Conservation (phyloP, 37 sponge, comb jelly and placozoan genomes). For the Aphrocallistes beatrix region DNA sequence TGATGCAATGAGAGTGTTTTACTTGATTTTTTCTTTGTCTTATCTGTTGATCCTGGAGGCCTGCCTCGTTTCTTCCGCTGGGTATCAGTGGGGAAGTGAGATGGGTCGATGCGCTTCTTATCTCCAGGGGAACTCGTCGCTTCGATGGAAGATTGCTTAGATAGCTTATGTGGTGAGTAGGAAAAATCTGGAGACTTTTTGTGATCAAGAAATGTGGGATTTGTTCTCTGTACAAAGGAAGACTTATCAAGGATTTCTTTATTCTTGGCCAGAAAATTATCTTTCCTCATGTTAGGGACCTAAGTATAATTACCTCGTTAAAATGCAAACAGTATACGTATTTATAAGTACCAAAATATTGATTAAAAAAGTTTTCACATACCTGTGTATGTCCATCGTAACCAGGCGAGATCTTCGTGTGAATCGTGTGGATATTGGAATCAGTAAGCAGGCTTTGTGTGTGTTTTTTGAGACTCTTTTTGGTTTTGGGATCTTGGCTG, state of each 20-base stretch:
- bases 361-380: background rate
- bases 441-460: background rate
- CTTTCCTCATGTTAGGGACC: background rate
- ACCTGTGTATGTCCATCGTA: background rate
- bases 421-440: background rate
- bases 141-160: background rate
- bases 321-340: too few relatives aligned
- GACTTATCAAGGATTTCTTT: background rate
- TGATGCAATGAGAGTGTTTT: background rate
- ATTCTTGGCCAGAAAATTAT: background rate
- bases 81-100: background rate
- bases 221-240: background rate
- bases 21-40: background rate
- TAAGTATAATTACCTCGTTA: background rate
- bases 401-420: background rate
- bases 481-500: too few relatives aligned
- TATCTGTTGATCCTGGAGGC: background rate
- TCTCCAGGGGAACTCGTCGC: background rate
- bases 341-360: background rate
- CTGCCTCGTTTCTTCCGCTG: constrained; percentile 1
- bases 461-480: constrained; percentile 13
- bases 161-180: background rate
- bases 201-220: background rate
- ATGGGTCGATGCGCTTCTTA: background rate
- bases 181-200: background rate